Base-by-base conservation (phyloP, 2,113 vertebrate genomes). In the Syngnathus floridae region DNA sequence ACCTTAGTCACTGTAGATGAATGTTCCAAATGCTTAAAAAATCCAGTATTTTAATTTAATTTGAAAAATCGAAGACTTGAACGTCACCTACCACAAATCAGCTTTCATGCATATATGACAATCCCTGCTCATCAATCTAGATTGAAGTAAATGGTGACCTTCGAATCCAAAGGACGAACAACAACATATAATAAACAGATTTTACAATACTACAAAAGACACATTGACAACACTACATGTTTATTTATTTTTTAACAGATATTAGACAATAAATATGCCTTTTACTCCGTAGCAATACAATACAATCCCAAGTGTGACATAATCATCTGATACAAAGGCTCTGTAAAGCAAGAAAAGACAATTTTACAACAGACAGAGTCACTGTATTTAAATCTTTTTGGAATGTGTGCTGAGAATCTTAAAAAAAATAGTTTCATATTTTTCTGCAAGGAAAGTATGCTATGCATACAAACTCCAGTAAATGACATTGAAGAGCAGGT, bases 401-500 rank as follows among this genome's bases (percentile, higher is more conserved):
- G 22, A 12, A 57, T 37, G 35, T 19, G 52, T 1, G 43, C 7
- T 46, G 14, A 41, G 8, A 11, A 62, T 46, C 56, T 35, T 54
- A 62, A 56, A 55, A 63, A 11, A 17, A 46, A 17, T 17, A 40
- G 26, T 63, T 68, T 64, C 60, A 38, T 46, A 41, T 12, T 11
- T 4, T 3, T 4, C 40, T 62, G 54, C 64, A 72, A 35, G 54
- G 35, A 67, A 48, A 1, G 40, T 55, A 22, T 21, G 4, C 70
- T 86, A 96, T 51, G 93, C 82, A 83, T 96, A 95, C 82, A 94
- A 51, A 74, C 93, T 91, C 94, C 94, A 96, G 79, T 95, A 97
- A 82, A 97, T 93, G 75, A 97, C 92, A 80, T 96, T 95, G 87
- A 97, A 96, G 68, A 93, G 84, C 81, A 98, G 91, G 82, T 94